A percentile compares a stretch with the other conserved stretches of the same genome.
Evolutionary conservation across 1,140 invertebrate species (phyloP).

Genomic region (Drosophila ercepeae): DNA sequence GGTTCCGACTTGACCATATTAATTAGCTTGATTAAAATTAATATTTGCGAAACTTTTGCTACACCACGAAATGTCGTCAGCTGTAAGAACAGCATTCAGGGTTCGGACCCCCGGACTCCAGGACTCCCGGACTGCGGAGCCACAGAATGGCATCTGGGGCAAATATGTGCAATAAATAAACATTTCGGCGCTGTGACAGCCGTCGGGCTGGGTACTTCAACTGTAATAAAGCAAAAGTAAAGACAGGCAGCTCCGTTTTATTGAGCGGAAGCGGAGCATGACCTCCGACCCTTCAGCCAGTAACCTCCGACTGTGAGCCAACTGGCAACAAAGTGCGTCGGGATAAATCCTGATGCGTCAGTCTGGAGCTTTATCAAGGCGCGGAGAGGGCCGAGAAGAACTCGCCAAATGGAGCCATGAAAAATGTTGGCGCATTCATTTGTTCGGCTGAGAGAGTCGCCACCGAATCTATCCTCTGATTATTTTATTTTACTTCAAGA

Average conservation of each 20-base stretch:
- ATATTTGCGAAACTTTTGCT: conserved; percentile 68
- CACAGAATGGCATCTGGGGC: conserved; percentile 29
- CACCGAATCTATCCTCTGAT: conserved; percentile 27
- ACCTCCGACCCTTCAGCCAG: background rate
- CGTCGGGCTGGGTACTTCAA: conserved; percentile 56
- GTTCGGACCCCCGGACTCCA: background rate
- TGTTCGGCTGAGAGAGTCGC: conserved; percentile 43
- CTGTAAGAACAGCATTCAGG: background rate
- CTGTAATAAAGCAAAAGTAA: conserved; percentile 77
- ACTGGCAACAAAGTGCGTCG: conserved; percentile 46
- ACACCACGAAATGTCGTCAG: conserved; percentile 43
- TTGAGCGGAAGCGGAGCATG: conserved; percentile 64
- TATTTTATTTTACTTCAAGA: background rate
- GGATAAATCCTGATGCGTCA: conserved; percentile 73
- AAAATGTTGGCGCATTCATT: conserved; percentile 69
- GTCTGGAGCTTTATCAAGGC: conserved; percentile 13
- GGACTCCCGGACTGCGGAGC: background rate
- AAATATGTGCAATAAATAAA: conserved; percentile 75
- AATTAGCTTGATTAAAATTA: conserved; percentile 83
- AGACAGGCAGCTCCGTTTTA: conserved; percentile 70
- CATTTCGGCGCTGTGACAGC: conserved; percentile 65
- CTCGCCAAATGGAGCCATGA: conserved; percentile 69
- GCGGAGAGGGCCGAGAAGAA: conserved; percentile 10
- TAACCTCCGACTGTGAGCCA: conserved; percentile 12
- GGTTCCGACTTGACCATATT: conserved; percentile 72